These are phyloP conservation scores for Palythoa caribaeorum DNA, from an alignment of 92 coral and sea anemone genomes.

Conservation along the genomic window DNA sequence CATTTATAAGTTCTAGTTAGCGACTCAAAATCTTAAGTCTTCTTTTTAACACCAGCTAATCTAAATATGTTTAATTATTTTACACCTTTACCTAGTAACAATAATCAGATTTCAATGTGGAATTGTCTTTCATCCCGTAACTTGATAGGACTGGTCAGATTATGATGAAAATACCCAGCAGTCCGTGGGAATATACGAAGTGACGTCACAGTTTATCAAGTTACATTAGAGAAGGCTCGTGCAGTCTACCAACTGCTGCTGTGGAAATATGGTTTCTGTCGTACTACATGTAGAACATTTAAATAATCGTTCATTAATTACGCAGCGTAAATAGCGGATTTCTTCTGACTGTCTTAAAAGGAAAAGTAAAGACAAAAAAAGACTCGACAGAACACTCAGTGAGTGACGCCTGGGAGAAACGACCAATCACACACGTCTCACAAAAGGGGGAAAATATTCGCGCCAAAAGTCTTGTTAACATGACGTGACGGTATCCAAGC, in stretches of 20 bases:
- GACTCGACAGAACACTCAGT: no score
- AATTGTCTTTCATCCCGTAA: background rate
- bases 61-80: no score
- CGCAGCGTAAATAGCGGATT: background rate
- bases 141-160: slow-evolving; percentile 93
- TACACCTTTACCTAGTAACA: no score
- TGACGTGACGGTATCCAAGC: no score
- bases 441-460: background rate
- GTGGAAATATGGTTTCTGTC: background rate
- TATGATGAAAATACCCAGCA: slow-evolving; percentile 83
- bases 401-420: background rate
- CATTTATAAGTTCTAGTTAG: background rate
- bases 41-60: no score
- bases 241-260: background rate
- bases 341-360: background rate
- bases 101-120: no score
- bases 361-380: background rate
- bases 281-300: background rate
- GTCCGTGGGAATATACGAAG: slow-evolving; percentile 94
- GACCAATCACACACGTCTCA: background rate
- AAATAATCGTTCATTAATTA: background rate
- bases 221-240: slow-evolving; percentile 15
- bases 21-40: no score
- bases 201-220: slow-evolving; percentile 86
- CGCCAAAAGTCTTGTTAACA: background rate